Evolutionary conservation across 2,888 invertebrate species (phyloP).

Genomic region (Hoplodrina ambigua): DNA sequence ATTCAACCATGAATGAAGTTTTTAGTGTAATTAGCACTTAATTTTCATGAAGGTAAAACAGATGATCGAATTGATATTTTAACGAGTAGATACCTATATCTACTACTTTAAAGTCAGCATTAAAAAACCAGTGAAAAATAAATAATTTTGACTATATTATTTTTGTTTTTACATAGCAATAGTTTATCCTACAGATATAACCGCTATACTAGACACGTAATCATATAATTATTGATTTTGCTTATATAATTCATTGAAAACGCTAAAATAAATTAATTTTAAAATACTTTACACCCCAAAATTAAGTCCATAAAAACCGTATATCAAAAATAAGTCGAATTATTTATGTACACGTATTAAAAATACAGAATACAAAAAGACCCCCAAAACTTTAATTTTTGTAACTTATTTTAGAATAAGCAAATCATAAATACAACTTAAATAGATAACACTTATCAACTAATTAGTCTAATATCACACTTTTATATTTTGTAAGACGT

Average conservation of each 20-base stretch:
- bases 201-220: slow-evolving; percentile 10
- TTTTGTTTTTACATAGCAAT: slow-evolving; percentile 12
- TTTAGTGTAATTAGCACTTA: neutral
- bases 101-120: neutral
- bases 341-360: slow-evolving; percentile 41
- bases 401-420: slow-evolving; percentile 33
- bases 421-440: slow-evolving; percentile 62
- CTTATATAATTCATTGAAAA: slow-evolving; percentile 35
- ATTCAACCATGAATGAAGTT: neutral
- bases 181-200: slow-evolving; percentile 36
- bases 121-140: slow-evolving; percentile 5
- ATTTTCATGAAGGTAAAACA: neutral
- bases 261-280: slow-evolving; percentile 40
- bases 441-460: slow-evolving; percentile 81
- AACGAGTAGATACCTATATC: too few species aligned
- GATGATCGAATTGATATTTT: neutral
- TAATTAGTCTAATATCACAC: slow-evolving; percentile 88
- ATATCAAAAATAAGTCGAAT: slow-evolving; percentile 22
- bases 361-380: slow-evolving; percentile 22
- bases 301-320: slow-evolving; percentile 48
- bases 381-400: slow-evolving; percentile 16
- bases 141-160: slow-evolving; percentile 38
- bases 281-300: slow-evolving; percentile 56
- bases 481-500: slow-evolving; percentile 71
- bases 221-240: slow-evolving; percentile 20